A percentile compares a stretch with the other conserved stretches of the same genome.
Conservation (phyloP, 1,140 invertebrate species). For the Hycleus phaleratus region DNA sequence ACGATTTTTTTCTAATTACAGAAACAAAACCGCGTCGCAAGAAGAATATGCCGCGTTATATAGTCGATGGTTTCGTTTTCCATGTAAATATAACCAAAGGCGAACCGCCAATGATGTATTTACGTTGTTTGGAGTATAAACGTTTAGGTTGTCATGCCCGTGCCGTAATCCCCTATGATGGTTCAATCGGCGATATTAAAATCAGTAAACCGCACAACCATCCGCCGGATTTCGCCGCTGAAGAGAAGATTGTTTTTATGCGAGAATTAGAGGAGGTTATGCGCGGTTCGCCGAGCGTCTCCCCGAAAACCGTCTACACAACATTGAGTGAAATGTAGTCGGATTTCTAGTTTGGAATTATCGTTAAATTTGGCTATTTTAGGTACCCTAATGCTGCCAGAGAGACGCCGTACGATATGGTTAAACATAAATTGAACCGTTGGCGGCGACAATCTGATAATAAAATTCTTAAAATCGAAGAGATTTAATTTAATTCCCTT, state of each 20-base stretch:
- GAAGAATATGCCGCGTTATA: conserved; percentile 35
- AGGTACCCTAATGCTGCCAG: conserved; percentile 34
- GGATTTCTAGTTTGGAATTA: background rate
- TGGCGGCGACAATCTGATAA: conserved; percentile 24
- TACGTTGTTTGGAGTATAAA: conserved; percentile 35
- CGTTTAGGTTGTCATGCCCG: conserved; percentile 32
- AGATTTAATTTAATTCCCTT: too few relatives aligned
- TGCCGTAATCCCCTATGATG: conserved; percentile 32
- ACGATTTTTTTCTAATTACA: background rate
- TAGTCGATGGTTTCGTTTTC: conserved; percentile 37
- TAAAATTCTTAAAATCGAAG: too few relatives aligned
- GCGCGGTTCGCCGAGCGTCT: conserved; percentile 21
- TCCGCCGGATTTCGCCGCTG: conserved; percentile 33
- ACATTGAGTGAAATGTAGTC: conserved; percentile 29
- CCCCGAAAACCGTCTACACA: conserved; percentile 26
- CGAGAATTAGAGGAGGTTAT: conserved; percentile 33
- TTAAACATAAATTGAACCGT: conserved; percentile 33
- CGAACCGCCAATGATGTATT: conserved; percentile 34
- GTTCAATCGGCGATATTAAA: conserved; percentile 33
- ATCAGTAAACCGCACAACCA: conserved; percentile 36
- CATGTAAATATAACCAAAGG: conserved; percentile 37
- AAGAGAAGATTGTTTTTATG: conserved; percentile 36
- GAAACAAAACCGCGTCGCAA: conserved; percentile 21
- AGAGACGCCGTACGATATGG: conserved; percentile 27
- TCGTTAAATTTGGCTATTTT: background rate